phyloP scores from a whole-genome alignment of 2,888 invertebrate species.

The Microplitis manilae region DNA sequence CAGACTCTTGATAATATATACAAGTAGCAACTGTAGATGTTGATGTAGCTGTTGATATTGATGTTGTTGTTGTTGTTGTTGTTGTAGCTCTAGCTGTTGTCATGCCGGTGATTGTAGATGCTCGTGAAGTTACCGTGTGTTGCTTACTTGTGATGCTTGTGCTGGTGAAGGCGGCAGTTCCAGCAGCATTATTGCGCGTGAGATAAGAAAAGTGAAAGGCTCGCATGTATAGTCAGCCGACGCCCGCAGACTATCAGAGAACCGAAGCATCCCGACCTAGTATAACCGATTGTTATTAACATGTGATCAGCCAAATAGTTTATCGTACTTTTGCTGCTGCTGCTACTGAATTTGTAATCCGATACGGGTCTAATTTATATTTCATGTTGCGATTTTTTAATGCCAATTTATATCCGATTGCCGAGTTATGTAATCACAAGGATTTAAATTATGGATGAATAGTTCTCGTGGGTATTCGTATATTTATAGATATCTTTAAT shows the following conservation, averaged over 20 bases:
- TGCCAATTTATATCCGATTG: not conserved
- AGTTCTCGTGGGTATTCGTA: not conserved
- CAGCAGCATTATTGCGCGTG: constrained; percentile 46
- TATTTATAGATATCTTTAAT: not conserved
- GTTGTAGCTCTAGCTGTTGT: not conserved
- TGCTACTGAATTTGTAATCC: not conserved
- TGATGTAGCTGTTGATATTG: not conserved
- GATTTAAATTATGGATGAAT: not conserved
- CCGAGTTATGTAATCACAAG: not conserved
- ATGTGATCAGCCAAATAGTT: constrained; percentile 5
- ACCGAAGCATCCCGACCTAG: constrained; percentile 58
- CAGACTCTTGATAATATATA: constrained; percentile 4
- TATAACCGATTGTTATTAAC: constrained; percentile 48
- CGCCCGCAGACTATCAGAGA: constrained; percentile 9
- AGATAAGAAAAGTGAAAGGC: constrained; percentile 65
- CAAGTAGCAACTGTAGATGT: not conserved
- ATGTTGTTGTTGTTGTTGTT: not conserved
- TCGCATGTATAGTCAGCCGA: constrained; percentile 21
- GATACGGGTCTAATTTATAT: not conserved
- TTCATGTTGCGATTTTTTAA: not conserved
- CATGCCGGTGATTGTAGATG: not conserved
- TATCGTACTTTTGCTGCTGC: not conserved
- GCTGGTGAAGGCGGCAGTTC: constrained; percentile 43
- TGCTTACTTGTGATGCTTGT: not conserved
- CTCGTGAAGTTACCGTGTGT: too few species aligned